Conservation (phyloP, 2,888 invertebrate genomes). For the Nomada lathburiana region DNA sequence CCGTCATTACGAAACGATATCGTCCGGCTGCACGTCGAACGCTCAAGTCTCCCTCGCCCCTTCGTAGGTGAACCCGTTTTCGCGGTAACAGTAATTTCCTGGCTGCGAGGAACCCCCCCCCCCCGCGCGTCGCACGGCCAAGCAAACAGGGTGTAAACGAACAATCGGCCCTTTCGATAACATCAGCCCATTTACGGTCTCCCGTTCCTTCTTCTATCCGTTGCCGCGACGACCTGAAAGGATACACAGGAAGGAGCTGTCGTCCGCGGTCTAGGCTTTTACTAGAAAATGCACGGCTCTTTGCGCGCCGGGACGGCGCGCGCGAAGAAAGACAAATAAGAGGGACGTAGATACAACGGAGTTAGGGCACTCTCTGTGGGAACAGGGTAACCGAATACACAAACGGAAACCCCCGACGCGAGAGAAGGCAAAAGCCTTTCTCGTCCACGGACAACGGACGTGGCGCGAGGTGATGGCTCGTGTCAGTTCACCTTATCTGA, state of each 20-base stretch:
- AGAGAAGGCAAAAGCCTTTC: slow-evolving; percentile 66
- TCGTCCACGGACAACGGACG: slow-evolving; percentile 54
- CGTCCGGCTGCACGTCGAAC: slow-evolving; percentile 4
- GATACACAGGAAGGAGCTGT: slow-evolving; percentile 72
- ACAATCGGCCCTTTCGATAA: slow-evolving; percentile 63
- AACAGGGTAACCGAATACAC: slow-evolving; percentile 78
- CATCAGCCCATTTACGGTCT: slow-evolving; percentile 64
- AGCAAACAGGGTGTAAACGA: slow-evolving; percentile 58
- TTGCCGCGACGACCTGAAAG: slow-evolving; percentile 55
- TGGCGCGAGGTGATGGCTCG: slow-evolving; percentile 74
- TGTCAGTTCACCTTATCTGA: slow-evolving; percentile 78
- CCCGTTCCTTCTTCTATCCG: slow-evolving; percentile 56
- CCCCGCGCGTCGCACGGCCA: slow-evolving; percentile 26
- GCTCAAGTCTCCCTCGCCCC: not conserved
- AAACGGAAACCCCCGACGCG: slow-evolving; percentile 75
- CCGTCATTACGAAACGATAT: slow-evolving; percentile 19
- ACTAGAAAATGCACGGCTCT: slow-evolving; percentile 71
- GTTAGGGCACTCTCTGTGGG: slow-evolving; percentile 67
- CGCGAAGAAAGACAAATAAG: slow-evolving; percentile 19
- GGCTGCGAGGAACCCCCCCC: slow-evolving; percentile 42
- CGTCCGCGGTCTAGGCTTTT: slow-evolving; percentile 70
- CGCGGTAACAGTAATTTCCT: slow-evolving; percentile 60
- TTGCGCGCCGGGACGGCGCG: slow-evolving; percentile 56
- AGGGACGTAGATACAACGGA: slow-evolving; percentile 26
- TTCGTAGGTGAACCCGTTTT: slow-evolving; percentile 36